A percentile compares a stretch with the other conserved stretches of the same genome.
Evolutionary conservation across 1,140 invertebrate species (phyloP).

Genomic region (Bombus polaris): DNA sequence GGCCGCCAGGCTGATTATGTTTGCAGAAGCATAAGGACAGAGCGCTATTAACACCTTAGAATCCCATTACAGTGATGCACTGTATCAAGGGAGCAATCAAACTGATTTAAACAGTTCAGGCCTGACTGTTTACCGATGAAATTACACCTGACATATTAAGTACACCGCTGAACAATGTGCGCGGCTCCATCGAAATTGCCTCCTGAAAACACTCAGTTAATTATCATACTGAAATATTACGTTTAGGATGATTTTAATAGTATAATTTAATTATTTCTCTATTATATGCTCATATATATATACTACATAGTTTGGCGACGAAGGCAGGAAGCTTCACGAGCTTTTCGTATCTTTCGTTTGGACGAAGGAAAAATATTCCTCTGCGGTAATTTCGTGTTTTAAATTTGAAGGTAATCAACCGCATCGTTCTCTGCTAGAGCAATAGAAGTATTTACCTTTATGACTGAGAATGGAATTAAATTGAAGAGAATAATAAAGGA

Average conservation of each 20-base stretch:
- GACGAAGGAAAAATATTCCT: background rate
- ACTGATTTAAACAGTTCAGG: conserved; percentile 45
- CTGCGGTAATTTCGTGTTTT: background rate
- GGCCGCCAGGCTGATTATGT: conserved; percentile 40
- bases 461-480: background rate
- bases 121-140: conserved; percentile 38
- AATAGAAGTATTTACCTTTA: background rate
- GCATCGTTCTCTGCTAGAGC: background rate
- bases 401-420: background rate
- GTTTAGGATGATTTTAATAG: too few species aligned
- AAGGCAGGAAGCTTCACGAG: background rate
- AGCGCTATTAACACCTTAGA: conserved; percentile 44
- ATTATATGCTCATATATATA: background rate
- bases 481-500: background rate
- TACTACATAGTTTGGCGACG: too few species aligned
- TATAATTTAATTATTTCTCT: background rate
- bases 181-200: too few species aligned
- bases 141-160: conserved; percentile 44
- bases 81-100: conserved; percentile 40
- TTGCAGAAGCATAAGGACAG: conserved; percentile 45
- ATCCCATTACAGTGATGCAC: conserved; percentile 31
- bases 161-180: conserved; percentile 23
- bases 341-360: background rate
- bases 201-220: background rate
- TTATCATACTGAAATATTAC: background rate